Percentiles rank a stretch among this genome's conserved stretches.
Evolutionary conservation across 2,888 invertebrate species (phyloP).

Genomic region (Allophyes oxyacanthae): DNA sequence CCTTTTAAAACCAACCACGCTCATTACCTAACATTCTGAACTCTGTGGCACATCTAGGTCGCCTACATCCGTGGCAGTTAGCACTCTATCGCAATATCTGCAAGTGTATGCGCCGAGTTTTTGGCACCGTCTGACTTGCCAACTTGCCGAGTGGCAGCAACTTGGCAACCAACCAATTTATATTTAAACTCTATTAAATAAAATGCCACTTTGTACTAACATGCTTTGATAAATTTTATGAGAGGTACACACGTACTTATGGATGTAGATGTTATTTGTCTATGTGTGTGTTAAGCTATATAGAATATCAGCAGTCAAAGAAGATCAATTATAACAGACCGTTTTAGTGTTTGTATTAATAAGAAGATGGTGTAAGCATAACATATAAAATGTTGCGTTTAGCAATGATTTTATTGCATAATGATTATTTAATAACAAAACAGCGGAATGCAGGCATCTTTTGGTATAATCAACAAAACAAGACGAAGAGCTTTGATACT

Average conservation of each 20-base stretch:
- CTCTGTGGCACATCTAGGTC: slow-evolving; percentile 43
- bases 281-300: neutral
- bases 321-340: no score
- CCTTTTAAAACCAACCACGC: slow-evolving; percentile 10
- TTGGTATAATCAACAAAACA: no score
- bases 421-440: no score
- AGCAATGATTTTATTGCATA: no score
- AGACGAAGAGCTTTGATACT: no score
- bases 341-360: no score
- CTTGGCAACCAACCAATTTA: slow-evolving; percentile 73
- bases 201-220: slow-evolving; percentile 68
- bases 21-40: neutral
- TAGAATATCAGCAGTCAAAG: no score
- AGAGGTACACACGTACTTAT: slow-evolving; percentile 1
- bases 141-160: slow-evolving; percentile 52
- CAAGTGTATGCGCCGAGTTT: slow-evolving; percentile 65
- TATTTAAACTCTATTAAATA: slow-evolving; percentile 75
- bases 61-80: slow-evolving; percentile 30
- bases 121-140: slow-evolving; percentile 69
- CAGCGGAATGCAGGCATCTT: no score
- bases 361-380: no score
- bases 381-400: no score
- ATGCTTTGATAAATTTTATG: slow-evolving; percentile 63
- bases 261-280: neutral
- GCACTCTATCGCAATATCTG: slow-evolving; percentile 68